Conservation (phyloP, 2,888 invertebrate genomes). For the Aquatica leii region DNA sequence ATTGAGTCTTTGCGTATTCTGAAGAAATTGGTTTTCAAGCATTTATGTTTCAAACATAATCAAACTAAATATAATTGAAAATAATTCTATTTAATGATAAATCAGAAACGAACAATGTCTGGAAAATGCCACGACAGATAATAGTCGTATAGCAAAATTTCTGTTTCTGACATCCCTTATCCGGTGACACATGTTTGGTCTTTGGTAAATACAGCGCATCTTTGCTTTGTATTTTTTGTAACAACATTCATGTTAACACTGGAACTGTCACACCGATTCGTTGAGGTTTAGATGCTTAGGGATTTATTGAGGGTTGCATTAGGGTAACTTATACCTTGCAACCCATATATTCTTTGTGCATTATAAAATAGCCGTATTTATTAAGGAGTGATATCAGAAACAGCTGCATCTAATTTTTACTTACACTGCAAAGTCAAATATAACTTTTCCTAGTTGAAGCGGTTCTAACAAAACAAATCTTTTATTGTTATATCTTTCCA, state of each 20-base stretch:
- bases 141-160: slow-evolving; percentile 26
- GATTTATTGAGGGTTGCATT: slow-evolving; percentile 46
- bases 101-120: no score
- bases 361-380: slow-evolving; percentile 18
- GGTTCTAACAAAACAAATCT: not conserved
- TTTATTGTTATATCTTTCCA: not conserved
- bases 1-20: no score
- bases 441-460: not conserved
- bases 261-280: slow-evolving; percentile 53
- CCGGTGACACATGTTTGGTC: slow-evolving; percentile 50
- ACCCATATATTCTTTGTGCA: slow-evolving; percentile 10
- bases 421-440: not conserved
- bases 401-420: slow-evolving; percentile 19
- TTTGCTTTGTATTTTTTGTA: slow-evolving; percentile 55
- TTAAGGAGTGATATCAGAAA: slow-evolving; percentile 40
- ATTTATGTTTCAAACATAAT: no score
- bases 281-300: slow-evolving; percentile 45
- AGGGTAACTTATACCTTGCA: slow-evolving; percentile 34
- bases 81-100: no score
- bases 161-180: slow-evolving; percentile 42
- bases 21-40: no score
- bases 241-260: slow-evolving; percentile 54
- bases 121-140: slow-evolving; percentile 6
- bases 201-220: slow-evolving; percentile 54
- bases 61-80: no score